A percentile compares a stretch with the other conserved stretches of the same genome.
phyloP scores from a whole-genome alignment of 2,113 vertebrate species.

The Odontophorus gujanensis region DNA sequence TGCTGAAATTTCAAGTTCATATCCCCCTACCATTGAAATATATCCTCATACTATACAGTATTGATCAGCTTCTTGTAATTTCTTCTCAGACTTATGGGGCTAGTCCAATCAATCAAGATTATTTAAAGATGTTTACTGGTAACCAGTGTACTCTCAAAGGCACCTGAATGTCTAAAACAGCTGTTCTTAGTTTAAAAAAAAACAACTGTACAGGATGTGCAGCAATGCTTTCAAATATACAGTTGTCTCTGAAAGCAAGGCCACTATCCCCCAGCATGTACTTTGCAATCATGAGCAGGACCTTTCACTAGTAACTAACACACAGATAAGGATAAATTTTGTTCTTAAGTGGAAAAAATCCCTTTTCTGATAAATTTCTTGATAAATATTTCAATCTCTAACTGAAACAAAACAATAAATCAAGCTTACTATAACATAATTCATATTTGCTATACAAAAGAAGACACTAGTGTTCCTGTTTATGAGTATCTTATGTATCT shows the following conservation, averaged over 20 bases:
- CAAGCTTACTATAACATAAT: background rate
- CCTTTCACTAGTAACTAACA: background rate
- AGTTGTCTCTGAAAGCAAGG: background rate
- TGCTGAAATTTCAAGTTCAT: background rate
- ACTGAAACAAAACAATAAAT: background rate
- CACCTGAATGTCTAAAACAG: background rate
- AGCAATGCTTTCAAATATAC: background rate
- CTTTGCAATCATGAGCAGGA: background rate
- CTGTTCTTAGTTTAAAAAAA: fast-evolving
- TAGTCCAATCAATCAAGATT: background rate
- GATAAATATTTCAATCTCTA: background rate
- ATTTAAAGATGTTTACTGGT: background rate
- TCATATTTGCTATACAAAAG: background rate
- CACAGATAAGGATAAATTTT: background rate
- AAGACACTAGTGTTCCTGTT: background rate
- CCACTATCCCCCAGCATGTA: background rate
- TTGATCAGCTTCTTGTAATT: background rate
- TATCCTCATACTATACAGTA: background rate
- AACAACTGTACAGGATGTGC: too few relatives aligned
- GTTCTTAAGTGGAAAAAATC: fast-evolving
- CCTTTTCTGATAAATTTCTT: background rate
- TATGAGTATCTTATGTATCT: too few relatives aligned
- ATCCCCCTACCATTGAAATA: background rate
- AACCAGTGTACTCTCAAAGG: background rate
- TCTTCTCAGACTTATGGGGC: background rate